A percentile compares a stretch with the other conserved stretches of the same genome.
Evolutionary conservation across 2,888 invertebrate species (phyloP).

Genomic region (Microctonus aethiopoides): DNA sequence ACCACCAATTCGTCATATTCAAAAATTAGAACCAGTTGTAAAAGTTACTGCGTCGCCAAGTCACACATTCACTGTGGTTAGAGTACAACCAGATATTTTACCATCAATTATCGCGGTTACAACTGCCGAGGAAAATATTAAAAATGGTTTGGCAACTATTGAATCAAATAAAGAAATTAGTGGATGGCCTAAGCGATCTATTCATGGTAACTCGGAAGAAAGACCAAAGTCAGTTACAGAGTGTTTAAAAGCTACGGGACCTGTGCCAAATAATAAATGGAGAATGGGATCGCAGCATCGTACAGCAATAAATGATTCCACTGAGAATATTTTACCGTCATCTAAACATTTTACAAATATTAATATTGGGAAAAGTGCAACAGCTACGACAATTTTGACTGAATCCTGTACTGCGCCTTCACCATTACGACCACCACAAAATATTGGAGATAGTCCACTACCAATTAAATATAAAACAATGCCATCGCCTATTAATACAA

Average conservation of each 20-base stretch:
- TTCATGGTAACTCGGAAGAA: slow-evolving; percentile 46
- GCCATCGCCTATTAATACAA: slow-evolving; percentile 69
- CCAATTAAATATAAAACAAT: slow-evolving; percentile 71
- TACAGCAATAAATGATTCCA: slow-evolving; percentile 49
- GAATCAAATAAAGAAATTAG: slow-evolving; percentile 39
- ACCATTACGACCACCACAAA: slow-evolving; percentile 67
- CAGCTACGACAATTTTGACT: slow-evolving; percentile 67
- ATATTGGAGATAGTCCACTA: slow-evolving; percentile 54
- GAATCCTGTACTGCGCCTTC: slow-evolving; percentile 71
- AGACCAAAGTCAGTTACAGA: slow-evolving; percentile 60
- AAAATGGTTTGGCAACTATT: slow-evolving; percentile 29
- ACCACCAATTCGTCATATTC: slow-evolving; percentile 43
- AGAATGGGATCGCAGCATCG: slow-evolving; percentile 60
- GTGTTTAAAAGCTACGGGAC: slow-evolving; percentile 53
- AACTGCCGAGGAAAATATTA: slow-evolving; percentile 15
- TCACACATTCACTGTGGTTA: slow-evolving; percentile 41
- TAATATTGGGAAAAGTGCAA: slow-evolving; percentile 14
- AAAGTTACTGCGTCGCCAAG: slow-evolving; percentile 40
- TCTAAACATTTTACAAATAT: slow-evolving; percentile 10
- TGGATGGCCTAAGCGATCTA: slow-evolving; percentile 38
- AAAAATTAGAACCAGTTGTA: slow-evolving; percentile 34
- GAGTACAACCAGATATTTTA: slow-evolving; percentile 33
- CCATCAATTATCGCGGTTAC: not conserved
- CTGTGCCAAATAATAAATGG: slow-evolving; percentile 58
- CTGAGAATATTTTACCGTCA: slow-evolving; percentile 25